Percentiles rank a stretch among this genome's conserved stretches.
These are phyloP conservation scores for Carduelis carduelis DNA, from an alignment of 2,797 vertebrate genomes.

Conservation along the genomic window DNA sequence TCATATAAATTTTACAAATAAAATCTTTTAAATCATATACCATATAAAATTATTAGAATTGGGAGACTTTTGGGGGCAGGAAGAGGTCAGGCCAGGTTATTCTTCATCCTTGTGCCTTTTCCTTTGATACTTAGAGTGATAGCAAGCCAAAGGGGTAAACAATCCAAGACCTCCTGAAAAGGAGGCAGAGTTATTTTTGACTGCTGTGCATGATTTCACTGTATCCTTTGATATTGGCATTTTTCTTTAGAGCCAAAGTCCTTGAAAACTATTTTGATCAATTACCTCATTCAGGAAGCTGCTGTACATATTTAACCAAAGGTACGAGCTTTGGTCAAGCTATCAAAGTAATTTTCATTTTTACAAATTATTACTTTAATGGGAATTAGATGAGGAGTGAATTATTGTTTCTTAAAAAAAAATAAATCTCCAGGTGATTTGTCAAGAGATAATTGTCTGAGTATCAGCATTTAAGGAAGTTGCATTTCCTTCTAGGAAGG, in stretches of 20 bases:
- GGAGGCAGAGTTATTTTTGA: background rate
- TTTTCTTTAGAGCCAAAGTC: slow-evolving; percentile 8
- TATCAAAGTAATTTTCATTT: slow-evolving; percentile 35
- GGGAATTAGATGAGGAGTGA: slow-evolving; percentile 56
- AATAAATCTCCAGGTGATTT: slow-evolving; percentile 42
- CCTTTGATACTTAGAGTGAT: background rate
- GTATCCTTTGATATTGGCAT: background rate
- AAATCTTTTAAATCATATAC: background rate
- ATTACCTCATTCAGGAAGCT: slow-evolving; percentile 32
- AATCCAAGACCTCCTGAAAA: background rate
- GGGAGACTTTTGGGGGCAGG: background rate
- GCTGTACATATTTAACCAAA: background rate
- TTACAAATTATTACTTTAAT: slow-evolving; percentile 62
- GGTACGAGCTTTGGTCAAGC: slow-evolving; percentile 25
- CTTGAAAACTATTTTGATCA: slow-evolving; percentile 32
- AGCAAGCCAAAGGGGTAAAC: background rate
- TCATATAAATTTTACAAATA: background rate
- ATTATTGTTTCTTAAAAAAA: slow-evolving; percentile 34
- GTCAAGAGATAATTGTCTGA: slow-evolving; percentile 41
- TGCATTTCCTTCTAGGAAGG: slow-evolving; percentile 50
- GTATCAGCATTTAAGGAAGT: slow-evolving; percentile 5
- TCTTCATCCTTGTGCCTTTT: background rate
- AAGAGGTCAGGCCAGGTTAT: background rate
- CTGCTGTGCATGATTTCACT: background rate
- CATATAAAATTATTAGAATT: background rate